Conservation (phyloP, 2,888 invertebrate genomes). For the Tachystola acroxantha region DNA sequence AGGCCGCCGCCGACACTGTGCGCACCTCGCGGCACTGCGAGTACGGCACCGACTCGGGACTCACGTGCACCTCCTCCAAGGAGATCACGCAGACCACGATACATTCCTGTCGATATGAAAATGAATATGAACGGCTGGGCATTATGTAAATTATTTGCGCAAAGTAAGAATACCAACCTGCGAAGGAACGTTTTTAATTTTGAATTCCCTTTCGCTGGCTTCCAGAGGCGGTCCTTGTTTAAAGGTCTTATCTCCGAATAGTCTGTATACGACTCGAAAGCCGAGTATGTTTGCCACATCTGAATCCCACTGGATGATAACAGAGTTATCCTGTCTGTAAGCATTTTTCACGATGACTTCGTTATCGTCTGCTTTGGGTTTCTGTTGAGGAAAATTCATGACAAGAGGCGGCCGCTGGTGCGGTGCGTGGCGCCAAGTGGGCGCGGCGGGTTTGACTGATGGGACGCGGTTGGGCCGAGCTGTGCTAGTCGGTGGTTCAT, state of each 20-base stretch:
- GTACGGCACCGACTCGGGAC: conserved; percentile 91
- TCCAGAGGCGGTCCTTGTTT: conserved; percentile 94
- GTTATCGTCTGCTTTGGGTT: conserved; percentile 82
- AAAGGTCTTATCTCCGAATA: conserved; percentile 93
- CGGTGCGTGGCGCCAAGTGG: conserved; percentile 67
- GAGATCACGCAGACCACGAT: conserved; percentile 96
- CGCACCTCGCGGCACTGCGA: conserved; percentile 93
- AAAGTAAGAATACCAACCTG: conserved; percentile 84
- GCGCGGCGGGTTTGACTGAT: conserved; percentile 57
- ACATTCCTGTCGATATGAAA: conserved; percentile 82
- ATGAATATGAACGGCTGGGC: no score
- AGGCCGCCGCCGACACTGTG: conserved; percentile 88
- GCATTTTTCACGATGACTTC: conserved; percentile 93
- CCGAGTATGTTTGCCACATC: conserved; percentile 92
- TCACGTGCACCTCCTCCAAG: conserved; percentile 91
- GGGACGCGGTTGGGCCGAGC: conserved; percentile 45
- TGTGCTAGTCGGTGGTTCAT: conserved; percentile 42
- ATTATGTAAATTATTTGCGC: background rate
- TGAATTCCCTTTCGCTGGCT: conserved; percentile 93
- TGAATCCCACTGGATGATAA: conserved; percentile 95
- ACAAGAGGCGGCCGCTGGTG: conserved; percentile 85
- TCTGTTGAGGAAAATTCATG: conserved; percentile 83
- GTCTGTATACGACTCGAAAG: conserved; percentile 91
- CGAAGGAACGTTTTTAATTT: conserved; percentile 94
- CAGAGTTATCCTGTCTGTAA: conserved; percentile 89